phyloP scores from a whole-genome alignment of 2,113 vertebrate genomes.

The Tretioscincus oriximinensis region DNA sequence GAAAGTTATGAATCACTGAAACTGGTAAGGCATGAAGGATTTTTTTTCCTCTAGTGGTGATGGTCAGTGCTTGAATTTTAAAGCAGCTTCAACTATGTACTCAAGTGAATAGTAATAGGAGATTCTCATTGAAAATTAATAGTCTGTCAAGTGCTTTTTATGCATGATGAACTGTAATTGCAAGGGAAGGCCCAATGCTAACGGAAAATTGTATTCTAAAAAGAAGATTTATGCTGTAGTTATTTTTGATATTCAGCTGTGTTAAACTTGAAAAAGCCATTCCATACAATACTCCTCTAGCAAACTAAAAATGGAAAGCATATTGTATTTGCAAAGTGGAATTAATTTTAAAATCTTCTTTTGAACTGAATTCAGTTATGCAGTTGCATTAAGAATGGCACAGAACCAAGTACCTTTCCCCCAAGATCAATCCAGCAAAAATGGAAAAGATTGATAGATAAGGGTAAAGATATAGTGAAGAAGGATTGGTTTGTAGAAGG shows the following conservation, averaged over 20 bases:
- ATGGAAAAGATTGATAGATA: no score
- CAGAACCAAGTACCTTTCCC: background rate
- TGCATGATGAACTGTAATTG: slow-evolving; percentile 61
- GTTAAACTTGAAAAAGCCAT: background rate
- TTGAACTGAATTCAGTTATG: slow-evolving; percentile 22
- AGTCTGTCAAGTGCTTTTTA: slow-evolving; percentile 57
- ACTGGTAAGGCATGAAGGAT: slow-evolving; percentile 29
- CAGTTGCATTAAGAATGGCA: slow-evolving; percentile 4
- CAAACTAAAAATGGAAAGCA: slow-evolving; percentile 39
- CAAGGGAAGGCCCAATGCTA: slow-evolving; percentile 52
- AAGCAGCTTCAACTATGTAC: slow-evolving; percentile 44
- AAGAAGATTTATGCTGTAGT: slow-evolving; percentile 50
- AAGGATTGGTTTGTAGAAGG: no score
- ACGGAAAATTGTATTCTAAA: slow-evolving; percentile 40
- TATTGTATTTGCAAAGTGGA: slow-evolving; percentile 1
- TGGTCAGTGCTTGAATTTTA: slow-evolving; percentile 35
- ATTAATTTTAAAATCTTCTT: slow-evolving; percentile 7
- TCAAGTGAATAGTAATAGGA: slow-evolving; percentile 51
- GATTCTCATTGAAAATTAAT: slow-evolving; percentile 62
- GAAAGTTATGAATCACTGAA: slow-evolving; percentile 32
- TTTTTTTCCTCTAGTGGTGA: slow-evolving; percentile 38
- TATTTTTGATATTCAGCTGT: slow-evolving; percentile 43
- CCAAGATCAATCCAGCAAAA: no score
- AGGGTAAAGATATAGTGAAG: no score
- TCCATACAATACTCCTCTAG: slow-evolving; percentile 12